Evolutionary conservation across 2,888 invertebrate genomes (phyloP), one percentile per base, ranked within the genome.

Genomic region (Cistogaster globosa): DNA sequence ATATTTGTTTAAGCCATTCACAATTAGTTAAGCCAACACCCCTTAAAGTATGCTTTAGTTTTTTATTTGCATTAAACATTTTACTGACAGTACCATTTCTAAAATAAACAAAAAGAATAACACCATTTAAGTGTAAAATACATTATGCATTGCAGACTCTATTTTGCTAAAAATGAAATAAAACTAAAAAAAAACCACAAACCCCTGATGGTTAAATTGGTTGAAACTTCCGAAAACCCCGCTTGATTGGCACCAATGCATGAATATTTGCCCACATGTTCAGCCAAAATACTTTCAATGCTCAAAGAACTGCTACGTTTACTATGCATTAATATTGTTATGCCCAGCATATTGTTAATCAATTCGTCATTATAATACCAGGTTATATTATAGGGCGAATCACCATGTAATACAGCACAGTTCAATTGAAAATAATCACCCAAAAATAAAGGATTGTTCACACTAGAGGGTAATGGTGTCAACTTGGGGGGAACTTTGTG

Each of bases 381-480:
- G 80, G 94, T 94, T 78, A 97, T 95, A 88, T 94, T 94, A 88
- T 96, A 94, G 45, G 97, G 97, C 87, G 95, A 94, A 93, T 97
- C 97, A 87, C 97, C 97, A 91, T 96, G 95, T 87, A 95, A 94
- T 87, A 96, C 94, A 67, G 95, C 95, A 92, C 96, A 96, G 88
- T 88, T 88, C 42, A 94, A 93, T 90, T 94, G 94, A 88, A 94
- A 94, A 86, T 94, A 94, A 90, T 95, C 94, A 86, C 94, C 94
- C 89, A 94, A 93, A 90, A 94, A 94, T 76, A 94, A 93, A 82
- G 94, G 94, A 90, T 94, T 94, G 90, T 95, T 95, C 91, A 95
- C 57, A 60, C 87, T 86, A 93, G 91, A 83, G 90, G 94, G 94
- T 89, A 95, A 93, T 87, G 94, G 94, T 92, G 94, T 94, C 92